Percentiles rank a stretch among this genome's conserved stretches.
These are phyloP conservation scores for Ochropacha duplaris DNA, from an alignment of 2,888 invertebrate species.

Conservation along the genomic window DNA sequence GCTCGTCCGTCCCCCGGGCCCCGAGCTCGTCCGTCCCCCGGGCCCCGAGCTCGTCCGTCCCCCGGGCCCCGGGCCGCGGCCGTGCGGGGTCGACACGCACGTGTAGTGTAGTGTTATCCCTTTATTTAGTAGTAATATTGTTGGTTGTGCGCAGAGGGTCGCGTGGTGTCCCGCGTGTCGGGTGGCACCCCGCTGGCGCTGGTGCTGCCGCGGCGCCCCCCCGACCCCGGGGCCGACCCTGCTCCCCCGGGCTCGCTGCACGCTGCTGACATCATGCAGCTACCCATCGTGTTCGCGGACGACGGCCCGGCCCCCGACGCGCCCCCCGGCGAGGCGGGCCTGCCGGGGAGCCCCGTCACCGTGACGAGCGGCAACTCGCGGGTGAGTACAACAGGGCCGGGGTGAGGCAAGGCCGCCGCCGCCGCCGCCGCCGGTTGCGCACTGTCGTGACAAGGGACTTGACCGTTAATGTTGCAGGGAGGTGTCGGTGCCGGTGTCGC, in stretches of 20 bases:
- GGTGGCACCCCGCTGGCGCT: slow-evolving; percentile 53
- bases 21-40: too few relatives aligned
- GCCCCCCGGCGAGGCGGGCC: slow-evolving; percentile 14
- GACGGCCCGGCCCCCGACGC: slow-evolving; percentile 39
- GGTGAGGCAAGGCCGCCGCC: slow-evolving; percentile 12
- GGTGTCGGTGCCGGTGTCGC: neutral
- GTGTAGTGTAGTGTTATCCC: too few relatives aligned
- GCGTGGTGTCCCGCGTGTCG: slow-evolving; percentile 52
- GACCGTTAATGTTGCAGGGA: neutral
- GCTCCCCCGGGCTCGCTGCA: slow-evolving; percentile 21
- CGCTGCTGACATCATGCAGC: slow-evolving; percentile 80
- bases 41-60: too few relatives aligned
- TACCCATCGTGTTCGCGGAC: slow-evolving; percentile 85
- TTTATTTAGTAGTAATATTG: neutral
- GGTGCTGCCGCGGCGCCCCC: slow-evolving; percentile 34
- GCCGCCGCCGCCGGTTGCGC: too few relatives aligned
- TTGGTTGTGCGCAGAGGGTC: slow-evolving; percentile 34
- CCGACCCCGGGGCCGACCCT: slow-evolving; percentile 18
- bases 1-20: too few relatives aligned
- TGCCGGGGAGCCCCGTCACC: slow-evolving; percentile 12
- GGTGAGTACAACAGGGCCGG: slow-evolving; percentile 8
- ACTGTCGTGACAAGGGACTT: neutral
- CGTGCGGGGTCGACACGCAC: too few relatives aligned
- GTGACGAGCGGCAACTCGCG: slow-evolving; percentile 11
- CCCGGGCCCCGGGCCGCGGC: too few relatives aligned